Evolutionary conservation across 2,113 vertebrate species (phyloP).

Genomic region (Engystomops pustulosus): DNA sequence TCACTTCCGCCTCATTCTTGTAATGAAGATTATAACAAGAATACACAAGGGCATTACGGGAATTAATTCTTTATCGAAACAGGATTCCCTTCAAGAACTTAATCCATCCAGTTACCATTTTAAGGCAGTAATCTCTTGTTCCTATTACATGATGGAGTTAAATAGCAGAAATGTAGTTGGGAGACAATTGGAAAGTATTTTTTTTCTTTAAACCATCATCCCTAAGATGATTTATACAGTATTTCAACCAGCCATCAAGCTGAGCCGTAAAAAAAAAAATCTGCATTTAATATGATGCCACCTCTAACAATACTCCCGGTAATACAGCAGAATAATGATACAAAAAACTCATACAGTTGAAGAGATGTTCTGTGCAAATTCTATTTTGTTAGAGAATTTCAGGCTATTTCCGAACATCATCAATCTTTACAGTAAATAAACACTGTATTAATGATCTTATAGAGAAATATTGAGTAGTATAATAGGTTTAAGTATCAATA

Average conservation of each 20-base stretch:
- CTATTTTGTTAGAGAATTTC: not conserved
- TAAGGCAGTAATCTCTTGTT: slow-evolving; percentile 38
- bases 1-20: slow-evolving; percentile 43
- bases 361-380: not conserved
- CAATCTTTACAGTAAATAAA: not conserved
- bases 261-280: not conserved
- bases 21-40: slow-evolving; percentile 57
- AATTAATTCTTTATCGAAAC: slow-evolving; percentile 57
- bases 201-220: not conserved
- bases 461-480: not conserved
- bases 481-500: not conserved
- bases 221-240: slow-evolving; percentile 26
- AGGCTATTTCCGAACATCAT: not conserved
- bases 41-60: slow-evolving; percentile 44
- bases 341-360: not conserved
- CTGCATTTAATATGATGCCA: slow-evolving; percentile 21
- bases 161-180: slow-evolving; percentile 40
- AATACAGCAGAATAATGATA: slow-evolving; percentile 28
- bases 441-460: not conserved
- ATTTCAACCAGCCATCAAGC: slow-evolving; percentile 24
- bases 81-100: slow-evolving; percentile 57
- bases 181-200: slow-evolving; percentile 21
- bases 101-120: slow-evolving; percentile 56
- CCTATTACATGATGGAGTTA: slow-evolving; percentile 26
- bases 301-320: slow-evolving; percentile 29